Base-by-base conservation (phyloP, 2,797 vertebrate species). In the Sebastes minor region DNA sequence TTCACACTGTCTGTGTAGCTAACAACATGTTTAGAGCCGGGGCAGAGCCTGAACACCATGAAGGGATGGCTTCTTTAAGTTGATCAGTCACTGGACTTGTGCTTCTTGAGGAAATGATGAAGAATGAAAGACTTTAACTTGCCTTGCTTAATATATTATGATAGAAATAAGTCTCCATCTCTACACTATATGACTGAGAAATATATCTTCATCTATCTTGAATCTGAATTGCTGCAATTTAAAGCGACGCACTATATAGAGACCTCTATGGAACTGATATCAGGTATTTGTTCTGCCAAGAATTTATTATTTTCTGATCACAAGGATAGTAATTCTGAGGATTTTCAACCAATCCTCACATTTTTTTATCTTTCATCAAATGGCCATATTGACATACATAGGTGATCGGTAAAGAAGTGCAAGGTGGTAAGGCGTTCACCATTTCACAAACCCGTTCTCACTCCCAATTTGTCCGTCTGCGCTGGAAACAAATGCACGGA, bases 1-100 rank as follows among this genome's bases (percentile, higher is more conserved):
- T 35, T 84, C 70, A 77, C 73, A 82, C 62, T 13, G 3, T 35
- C 56, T 76, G 32, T 46, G 30, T 42, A 55, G 7, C 62, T 62
- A 71, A 52, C 35, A 75, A 23, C 42, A 57, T 59, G 57, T 77
- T 71, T 18, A 53, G 22, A 70, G 59, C 23, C 9, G 32, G 7
- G 35, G 8, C 6, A 28, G 25, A 63, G 3, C 2, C 6, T 52
- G 30, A 27, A 57, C n/a, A 71, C 46, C 46, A n/a, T 33, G 23
- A 16, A 22, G 22, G 7, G 22, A 9, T 16, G 14, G 16, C 18
- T 38, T 61, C 4, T 71, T 23, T 60, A 23, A 42, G 16, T 5
- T 6, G 12, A 22, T n/a, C 25, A 20, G 12, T 59, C 2, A 64
- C 18, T 74, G 30, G 55, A 35, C 5, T 18, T 61, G 27, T 49